Conservation (phyloP, 1,140 invertebrate species). For the Macrotrachela quadricornifera region DNA sequence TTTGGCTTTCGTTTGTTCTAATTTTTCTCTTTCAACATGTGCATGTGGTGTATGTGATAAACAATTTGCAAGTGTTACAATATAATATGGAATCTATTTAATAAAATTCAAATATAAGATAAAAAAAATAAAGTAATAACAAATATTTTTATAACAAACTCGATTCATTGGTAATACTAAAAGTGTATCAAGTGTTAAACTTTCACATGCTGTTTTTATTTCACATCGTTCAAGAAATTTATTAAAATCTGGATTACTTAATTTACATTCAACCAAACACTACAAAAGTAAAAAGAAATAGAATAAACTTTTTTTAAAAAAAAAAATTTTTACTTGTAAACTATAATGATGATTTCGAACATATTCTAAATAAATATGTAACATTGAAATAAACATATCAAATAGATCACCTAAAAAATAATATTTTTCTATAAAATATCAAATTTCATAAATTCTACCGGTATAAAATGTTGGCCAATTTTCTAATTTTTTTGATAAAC, state of each 20-base stretch:
- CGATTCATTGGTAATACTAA: slow-evolving; percentile 84
- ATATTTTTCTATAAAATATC: slow-evolving; percentile 19
- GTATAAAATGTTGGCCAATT: slow-evolving; percentile 71
- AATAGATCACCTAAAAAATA: slow-evolving; percentile 57
- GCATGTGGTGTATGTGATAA: slow-evolving; percentile 75
- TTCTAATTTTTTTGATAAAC: slow-evolving; percentile 68
- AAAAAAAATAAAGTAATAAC: neutral
- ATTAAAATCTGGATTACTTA: slow-evolving; percentile 48
- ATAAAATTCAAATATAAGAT: no score
- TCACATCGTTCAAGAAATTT: slow-evolving; percentile 57
- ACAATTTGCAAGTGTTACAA: slow-evolving; percentile 68
- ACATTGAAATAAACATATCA: slow-evolving; percentile 75
- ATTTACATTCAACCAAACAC: slow-evolving; percentile 65
- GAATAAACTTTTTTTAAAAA: no score
- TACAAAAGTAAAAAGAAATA: no score
- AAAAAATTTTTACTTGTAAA: slow-evolving; percentile 43
- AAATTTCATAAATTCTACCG: slow-evolving; percentile 33
- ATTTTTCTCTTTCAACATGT: slow-evolving; percentile 69
- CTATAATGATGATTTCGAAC: slow-evolving; percentile 79
- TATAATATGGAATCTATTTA: slow-evolving; percentile 62
- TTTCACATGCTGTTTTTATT: slow-evolving; percentile 60
- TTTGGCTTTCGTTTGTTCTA: slow-evolving; percentile 65
- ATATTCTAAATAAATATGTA: slow-evolving; percentile 81
- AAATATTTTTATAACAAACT: slow-evolving; percentile 34
- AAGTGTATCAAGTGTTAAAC: slow-evolving; percentile 62